Evolutionary conservation across 2,113 vertebrate genomes (phyloP).

Genomic region (Speoplatyrhinus poulsoni): DNA sequence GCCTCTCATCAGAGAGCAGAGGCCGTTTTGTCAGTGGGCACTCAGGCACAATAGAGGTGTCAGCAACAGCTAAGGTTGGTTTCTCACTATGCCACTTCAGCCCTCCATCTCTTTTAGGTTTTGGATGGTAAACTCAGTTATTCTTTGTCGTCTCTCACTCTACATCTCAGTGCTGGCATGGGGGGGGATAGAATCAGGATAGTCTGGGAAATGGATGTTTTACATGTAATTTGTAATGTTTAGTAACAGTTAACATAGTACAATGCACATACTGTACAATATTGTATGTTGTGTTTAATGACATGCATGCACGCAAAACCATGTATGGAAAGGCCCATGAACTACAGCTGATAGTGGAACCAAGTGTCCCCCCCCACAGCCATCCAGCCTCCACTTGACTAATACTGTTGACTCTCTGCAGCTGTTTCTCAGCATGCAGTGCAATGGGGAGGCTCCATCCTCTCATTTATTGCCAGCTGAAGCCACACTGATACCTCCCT

Average conservation of each 20-base stretch:
- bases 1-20: conserved; percentile 32
- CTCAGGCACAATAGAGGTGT: conserved; percentile 22
- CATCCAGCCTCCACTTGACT: conserved; percentile 16
- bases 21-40: conserved; percentile 38
- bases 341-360: no score
- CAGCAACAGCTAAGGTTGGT: conserved; percentile 11
- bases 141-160: not conserved
- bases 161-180: not conserved
- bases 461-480: conserved; percentile 19
- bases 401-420: conserved; percentile 8
- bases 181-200: no score
- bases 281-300: no score
- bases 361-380: no score
- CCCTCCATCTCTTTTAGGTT: not conserved
- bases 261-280: no score
- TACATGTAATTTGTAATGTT: no score
- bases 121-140: not conserved
- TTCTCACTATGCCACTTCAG: not conserved
- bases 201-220: no score
- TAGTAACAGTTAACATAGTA: no score
- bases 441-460: conserved; percentile 9
- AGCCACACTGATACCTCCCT: conserved; percentile 27
- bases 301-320: no score
- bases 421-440: conserved; percentile 21
- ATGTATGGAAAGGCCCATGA: no score